Conservation (phyloP, 2,113 vertebrate genomes). For the Tupaia chinensis region DNA sequence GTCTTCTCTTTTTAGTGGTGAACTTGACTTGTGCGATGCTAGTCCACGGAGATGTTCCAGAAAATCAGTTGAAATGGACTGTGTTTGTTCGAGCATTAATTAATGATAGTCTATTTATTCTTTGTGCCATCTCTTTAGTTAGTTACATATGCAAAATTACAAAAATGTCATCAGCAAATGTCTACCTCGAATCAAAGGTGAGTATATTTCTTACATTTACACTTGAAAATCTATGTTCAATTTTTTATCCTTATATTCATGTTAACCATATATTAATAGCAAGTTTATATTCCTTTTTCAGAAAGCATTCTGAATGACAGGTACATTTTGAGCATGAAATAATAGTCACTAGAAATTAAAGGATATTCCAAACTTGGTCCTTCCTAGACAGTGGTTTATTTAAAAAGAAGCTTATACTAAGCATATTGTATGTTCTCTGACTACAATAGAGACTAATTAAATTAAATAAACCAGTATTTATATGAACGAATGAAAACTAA, state of each 20-base stretch:
- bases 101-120: slow-evolving; percentile 96
- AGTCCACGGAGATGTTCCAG: slow-evolving; percentile 89
- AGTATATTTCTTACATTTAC: slow-evolving; percentile 62
- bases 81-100: slow-evolving; percentile 93
- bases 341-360: slow-evolving; percentile 42
- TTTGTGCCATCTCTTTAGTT: slow-evolving; percentile 95
- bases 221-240: slow-evolving; percentile 63
- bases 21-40: slow-evolving; percentile 95
- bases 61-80: slow-evolving; percentile 89
- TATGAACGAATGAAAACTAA: background rate
- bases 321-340: slow-evolving; percentile 26
- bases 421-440: slow-evolving; percentile 38
- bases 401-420: slow-evolving; percentile 5
- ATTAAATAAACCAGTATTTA: slow-evolving; percentile 19
- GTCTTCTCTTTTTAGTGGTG: slow-evolving; percentile 94
- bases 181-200: slow-evolving; percentile 99
- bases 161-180: slow-evolving; percentile 98
- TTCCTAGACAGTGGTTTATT: slow-evolving; percentile 20
- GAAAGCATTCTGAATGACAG: background rate
- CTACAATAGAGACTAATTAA: background rate
- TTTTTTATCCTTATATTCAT: background rate
- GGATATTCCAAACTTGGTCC: slow-evolving; percentile 5
- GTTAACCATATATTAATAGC: slow-evolving; percentile 47
- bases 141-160: slow-evolving; percentile 96
- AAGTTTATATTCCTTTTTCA: slow-evolving; percentile 23